Conservation (phyloP, 2,113 vertebrate genomes). For the Perca fluviatilis region DNA sequence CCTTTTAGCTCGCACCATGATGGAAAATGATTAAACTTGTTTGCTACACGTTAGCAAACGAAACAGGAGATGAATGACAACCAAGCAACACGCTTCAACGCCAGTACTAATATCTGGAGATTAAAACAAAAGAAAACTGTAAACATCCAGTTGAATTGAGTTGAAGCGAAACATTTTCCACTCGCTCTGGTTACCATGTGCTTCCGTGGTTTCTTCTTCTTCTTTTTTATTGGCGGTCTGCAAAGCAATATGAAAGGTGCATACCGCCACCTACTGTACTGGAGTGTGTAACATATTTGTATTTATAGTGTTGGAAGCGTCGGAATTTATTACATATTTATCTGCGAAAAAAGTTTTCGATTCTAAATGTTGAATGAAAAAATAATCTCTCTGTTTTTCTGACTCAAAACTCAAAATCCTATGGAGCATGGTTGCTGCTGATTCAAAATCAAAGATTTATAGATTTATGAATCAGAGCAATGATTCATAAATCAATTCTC, state of each 20-base stretch:
- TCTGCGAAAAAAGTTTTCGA: no score
- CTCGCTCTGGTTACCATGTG: slow-evolving; percentile 56
- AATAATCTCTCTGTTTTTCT: no score
- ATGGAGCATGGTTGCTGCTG: no score
- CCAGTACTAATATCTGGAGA: accelerated
- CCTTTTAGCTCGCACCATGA: slow-evolving; percentile 82
- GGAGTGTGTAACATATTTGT: not conserved
- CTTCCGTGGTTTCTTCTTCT: slow-evolving; percentile 61
- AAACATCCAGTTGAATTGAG: not conserved
- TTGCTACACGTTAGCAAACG: not conserved
- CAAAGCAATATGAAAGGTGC: not conserved
- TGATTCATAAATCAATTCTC: not conserved
- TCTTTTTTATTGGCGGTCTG: accelerated
- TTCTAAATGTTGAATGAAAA: no score
- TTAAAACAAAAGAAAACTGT: not conserved
- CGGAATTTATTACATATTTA: no score
- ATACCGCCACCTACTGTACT: slow-evolving; percentile 28
- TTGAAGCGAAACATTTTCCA: no score
- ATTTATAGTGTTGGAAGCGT: not conserved
- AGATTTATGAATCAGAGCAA: not conserved
- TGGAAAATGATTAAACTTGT: slow-evolving; percentile 2
- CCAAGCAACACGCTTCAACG: not conserved
- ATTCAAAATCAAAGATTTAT: not conserved
- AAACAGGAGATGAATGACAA: not conserved
- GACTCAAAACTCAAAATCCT: no score